Conservation (phyloP, 64 coral and sea anemone genomes). For the Pachyseris speciosa region DNA sequence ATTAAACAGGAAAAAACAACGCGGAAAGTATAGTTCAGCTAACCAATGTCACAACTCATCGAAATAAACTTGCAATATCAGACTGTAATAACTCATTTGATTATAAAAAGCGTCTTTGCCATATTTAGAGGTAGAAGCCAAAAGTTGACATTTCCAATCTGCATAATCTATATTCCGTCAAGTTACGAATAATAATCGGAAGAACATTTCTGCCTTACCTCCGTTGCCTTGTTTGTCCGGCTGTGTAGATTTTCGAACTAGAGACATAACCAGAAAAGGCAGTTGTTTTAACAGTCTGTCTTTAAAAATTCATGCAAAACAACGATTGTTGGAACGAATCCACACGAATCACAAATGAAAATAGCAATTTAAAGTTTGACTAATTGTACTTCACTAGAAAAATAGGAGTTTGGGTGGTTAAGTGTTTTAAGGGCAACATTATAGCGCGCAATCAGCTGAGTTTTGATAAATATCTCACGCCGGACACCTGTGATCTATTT, state of each 20-base stretch:
- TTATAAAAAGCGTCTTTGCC: not conserved
- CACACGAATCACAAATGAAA: constrained; percentile 26
- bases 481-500: not conserved
- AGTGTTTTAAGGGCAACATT: not conserved
- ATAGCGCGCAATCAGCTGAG: not conserved
- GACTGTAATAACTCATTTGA: not conserved
- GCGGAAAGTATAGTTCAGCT: not conserved
- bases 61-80: not conserved
- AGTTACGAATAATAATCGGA: too few species aligned
- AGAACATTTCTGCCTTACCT: not conserved
- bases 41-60: not conserved
- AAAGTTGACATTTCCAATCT: too few species aligned
- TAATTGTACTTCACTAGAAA: not conserved
- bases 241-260: not conserved
- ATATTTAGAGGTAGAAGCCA: too few species aligned
- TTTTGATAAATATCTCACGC: constrained; percentile 9
- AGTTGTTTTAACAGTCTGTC: constrained; percentile 30
- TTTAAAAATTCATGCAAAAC: constrained; percentile 45
- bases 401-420: not conserved
- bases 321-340: constrained; percentile 12
- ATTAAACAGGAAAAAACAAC: not conserved
- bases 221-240: not conserved
- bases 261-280: constrained; percentile 33
- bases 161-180: too few species aligned
- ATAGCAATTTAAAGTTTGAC: not conserved